Conservation (phyloP, 2,113 vertebrate genomes). For the Carassius carassius region DNA sequence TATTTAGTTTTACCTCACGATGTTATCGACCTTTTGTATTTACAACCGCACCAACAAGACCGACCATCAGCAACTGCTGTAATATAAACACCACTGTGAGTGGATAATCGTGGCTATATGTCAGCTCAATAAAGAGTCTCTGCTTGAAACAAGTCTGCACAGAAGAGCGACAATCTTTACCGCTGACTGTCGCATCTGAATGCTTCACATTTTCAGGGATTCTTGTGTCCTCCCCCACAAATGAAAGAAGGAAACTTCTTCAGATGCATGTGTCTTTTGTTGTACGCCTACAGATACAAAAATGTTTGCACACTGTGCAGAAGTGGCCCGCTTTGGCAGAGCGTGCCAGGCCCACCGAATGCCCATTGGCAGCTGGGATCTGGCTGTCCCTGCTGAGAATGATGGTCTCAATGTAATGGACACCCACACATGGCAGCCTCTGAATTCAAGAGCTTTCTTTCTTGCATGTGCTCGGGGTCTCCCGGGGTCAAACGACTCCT, state of each 20-base stretch:
- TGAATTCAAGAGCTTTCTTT: slow-evolving; percentile 78
- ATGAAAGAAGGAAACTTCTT: slow-evolving; percentile 76
- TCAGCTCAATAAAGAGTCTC: slow-evolving; percentile 13
- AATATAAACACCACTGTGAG: slow-evolving; percentile 31
- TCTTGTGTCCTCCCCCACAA: slow-evolving; percentile 75
- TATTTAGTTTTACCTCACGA: too few species aligned
- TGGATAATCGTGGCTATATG: slow-evolving; percentile 41
- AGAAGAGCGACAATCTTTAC: slow-evolving; percentile 69
- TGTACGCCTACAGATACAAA: slow-evolving; percentile 73
- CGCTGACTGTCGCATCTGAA: slow-evolving; percentile 69
- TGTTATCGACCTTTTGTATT: background rate
- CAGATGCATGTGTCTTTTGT: slow-evolving; percentile 72
- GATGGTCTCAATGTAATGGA: slow-evolving; percentile 67
- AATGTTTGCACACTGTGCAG: slow-evolving; percentile 74
- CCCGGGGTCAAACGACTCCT: slow-evolving; percentile 64
- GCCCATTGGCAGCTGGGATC: slow-evolving; percentile 60
- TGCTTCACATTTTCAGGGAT: slow-evolving; percentile 78
- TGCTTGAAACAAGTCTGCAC: background rate
- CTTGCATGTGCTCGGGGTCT: slow-evolving; percentile 71
- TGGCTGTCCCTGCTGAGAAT: slow-evolving; percentile 65
- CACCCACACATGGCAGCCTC: slow-evolving; percentile 68
- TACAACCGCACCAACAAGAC: background rate
- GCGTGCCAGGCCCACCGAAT: slow-evolving; percentile 36
- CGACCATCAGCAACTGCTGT: background rate
- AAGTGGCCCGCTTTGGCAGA: slow-evolving; percentile 62